Evolutionary conservation across 1,140 invertebrate species (phyloP), one percentile per base, ranked within the genome.

Genomic region (Protaetia brevitarsis): DNA sequence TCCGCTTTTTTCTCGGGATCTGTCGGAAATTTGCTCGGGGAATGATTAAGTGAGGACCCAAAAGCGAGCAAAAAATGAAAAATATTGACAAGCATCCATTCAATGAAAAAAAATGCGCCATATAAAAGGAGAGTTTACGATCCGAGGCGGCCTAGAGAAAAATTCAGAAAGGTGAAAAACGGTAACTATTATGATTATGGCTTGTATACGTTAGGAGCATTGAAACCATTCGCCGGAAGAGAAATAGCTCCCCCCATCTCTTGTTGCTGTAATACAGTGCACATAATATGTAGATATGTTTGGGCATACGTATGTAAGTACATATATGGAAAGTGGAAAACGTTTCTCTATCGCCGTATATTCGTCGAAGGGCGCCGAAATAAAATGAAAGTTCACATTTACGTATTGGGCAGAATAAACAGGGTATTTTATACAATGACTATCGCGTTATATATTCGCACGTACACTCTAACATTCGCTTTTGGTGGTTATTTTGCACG

Each of bases 51-150:
- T 67, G 41, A 19, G 41, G 21, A 13, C 16, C 41, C 26, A 51
- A 51, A 58, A 58, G 56, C 36, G 34, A 23, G 56, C 45, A 67
- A 57, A 63, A 63, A 37, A 63, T 27, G 37, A 57, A 67, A 67
- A 63, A 67, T 67, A 67, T 67, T 67, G 66, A 57, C 61, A 67
- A 51, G 61, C 63, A 64, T 67, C 61, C 66, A 67, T 58, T 67
- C 60, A 57, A 36, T 64, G 45, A 63, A 63, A 37, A 37, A 57
- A 67, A 64, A 51, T 51, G 11, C 41, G 41, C 41, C 13, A 51
- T 51, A 51, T 51, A 51, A 51, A 37, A 51, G 41, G 21, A 6
- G 41, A 23, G 41, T 51, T 51, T 51, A 51, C 41, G 41, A 26
- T 51, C 41, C 16, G 5, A 23, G 21, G 41, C 41, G 31, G 41